Percentiles rank a stretch among this genome's conserved stretches.
phyloP scores from a whole-genome alignment of 2,113 vertebrate species.

The Cynocephalus volans region DNA sequence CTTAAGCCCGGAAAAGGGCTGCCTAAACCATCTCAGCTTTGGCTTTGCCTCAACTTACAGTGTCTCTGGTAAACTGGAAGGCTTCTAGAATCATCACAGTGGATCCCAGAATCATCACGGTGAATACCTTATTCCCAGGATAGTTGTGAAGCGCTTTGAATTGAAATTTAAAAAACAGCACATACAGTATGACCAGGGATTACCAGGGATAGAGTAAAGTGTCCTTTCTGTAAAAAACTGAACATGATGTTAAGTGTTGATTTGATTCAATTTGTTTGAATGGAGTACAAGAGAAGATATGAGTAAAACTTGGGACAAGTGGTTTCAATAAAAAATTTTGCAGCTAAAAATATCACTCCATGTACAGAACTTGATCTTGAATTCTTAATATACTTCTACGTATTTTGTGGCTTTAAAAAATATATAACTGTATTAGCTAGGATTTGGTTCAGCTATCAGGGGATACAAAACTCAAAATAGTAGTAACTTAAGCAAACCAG shows the following conservation, averaged over 20 bases:
- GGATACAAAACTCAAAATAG: conserved; percentile 42
- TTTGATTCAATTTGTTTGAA: conserved; percentile 49
- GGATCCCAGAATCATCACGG: neutral
- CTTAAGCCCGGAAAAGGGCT: neutral
- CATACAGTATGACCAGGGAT: no score
- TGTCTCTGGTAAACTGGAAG: neutral
- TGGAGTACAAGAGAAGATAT: neutral
- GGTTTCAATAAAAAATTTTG: neutral
- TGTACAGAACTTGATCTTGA: neutral
- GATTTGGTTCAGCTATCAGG: conserved; percentile 46
- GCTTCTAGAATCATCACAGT: neutral
- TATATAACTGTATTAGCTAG: neutral
- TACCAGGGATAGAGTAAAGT: neutral
- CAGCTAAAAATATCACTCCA: conserved; percentile 35
- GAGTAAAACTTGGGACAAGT: neutral
- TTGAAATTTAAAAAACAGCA: neutral
- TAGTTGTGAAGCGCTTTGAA: conserved; percentile 21
- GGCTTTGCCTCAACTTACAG: neutral
- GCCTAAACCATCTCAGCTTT: neutral
- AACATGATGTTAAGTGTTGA: neutral
- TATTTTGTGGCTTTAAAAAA: conserved; percentile 43
- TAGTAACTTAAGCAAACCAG: conserved; percentile 15
- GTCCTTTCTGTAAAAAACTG: conserved; percentile 47
- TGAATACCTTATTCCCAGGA: conserved; percentile 14
- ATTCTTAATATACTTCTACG: neutral